Percentiles rank a stretch among this genome's conserved stretches.
Conservation (phyloP, 2,888 invertebrate species). For the Stomorhina lunata region DNA sequence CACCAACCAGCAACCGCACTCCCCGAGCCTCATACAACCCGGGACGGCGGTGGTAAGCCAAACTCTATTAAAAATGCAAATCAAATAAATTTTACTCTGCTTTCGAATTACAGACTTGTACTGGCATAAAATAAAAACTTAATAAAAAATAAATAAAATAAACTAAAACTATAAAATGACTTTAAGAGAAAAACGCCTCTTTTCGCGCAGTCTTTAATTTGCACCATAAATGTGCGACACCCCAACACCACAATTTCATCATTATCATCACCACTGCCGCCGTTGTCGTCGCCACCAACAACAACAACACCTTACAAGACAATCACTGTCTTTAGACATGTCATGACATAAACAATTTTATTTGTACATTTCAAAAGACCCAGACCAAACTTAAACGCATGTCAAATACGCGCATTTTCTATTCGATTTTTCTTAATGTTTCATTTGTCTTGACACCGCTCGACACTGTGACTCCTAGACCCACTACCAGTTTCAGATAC, state of each 20-base stretch:
- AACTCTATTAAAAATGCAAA: constrained; percentile 22
- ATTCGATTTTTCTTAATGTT: not conserved
- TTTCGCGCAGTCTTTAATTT: constrained; percentile 17
- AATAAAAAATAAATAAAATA: not conserved
- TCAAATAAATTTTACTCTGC: not conserved
- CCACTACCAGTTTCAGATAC: too few relatives aligned
- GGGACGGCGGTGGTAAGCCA: too few relatives aligned
- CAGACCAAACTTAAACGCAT: constrained; percentile 6
- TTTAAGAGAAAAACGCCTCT: constrained; percentile 6
- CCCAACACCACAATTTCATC: not conserved
- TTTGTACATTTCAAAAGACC: constrained; percentile 1
- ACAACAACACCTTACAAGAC: not conserved
- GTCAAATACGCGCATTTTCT: not conserved
- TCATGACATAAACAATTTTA: not conserved
- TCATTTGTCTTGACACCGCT: not conserved
- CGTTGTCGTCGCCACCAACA: too few relatives aligned
- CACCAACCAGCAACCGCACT: not conserved
- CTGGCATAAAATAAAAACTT: not conserved
- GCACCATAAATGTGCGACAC: constrained; percentile 2
- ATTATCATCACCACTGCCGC: too few relatives aligned
- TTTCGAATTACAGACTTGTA: not conserved
- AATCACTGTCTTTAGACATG: constrained; percentile 4
- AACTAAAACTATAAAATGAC: constrained; percentile 1
- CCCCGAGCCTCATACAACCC: too few relatives aligned
- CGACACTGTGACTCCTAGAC: too few relatives aligned